Evolutionary conservation across 92 coral and sea anemone genomes (phyloP).

Genomic region (Palythoa caribaeorum): DNA sequence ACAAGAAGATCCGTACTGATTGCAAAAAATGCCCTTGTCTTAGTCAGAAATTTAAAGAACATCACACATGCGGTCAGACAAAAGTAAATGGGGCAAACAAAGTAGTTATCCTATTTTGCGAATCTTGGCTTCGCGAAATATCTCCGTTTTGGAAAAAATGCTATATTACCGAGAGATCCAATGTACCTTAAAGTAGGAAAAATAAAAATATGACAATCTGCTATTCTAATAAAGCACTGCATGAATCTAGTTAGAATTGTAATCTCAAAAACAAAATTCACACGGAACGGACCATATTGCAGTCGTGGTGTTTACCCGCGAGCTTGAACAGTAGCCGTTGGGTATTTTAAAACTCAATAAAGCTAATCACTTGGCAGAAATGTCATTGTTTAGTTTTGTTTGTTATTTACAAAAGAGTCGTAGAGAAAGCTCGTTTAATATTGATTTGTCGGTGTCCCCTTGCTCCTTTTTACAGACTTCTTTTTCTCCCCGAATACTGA

Average conservation of each 20-base stretch:
- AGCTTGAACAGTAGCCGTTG: not conserved
- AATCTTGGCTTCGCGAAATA: not conserved
- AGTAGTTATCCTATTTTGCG: not conserved
- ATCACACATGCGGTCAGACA: too few relatives aligned
- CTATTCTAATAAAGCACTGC: not conserved
- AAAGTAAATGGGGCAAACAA: not conserved
- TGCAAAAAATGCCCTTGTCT: not conserved
- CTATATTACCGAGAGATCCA: not conserved
- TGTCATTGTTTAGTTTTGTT: too few relatives aligned
- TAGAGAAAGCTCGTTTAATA: too few relatives aligned
- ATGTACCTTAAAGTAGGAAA: too few relatives aligned
- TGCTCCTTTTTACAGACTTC: too few relatives aligned
- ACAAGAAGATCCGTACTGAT: too few relatives aligned
- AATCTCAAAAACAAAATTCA: not conserved
- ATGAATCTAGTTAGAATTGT: not conserved
- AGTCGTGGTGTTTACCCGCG: not conserved
- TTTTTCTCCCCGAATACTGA: too few relatives aligned
- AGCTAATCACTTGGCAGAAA: too few relatives aligned
- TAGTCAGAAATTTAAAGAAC: too few relatives aligned
- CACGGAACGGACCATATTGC: not conserved
- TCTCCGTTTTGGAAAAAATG: not conserved
- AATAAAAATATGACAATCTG: not conserved
- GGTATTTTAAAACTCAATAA: not conserved
- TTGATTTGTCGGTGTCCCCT: too few relatives aligned
- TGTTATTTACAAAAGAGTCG: too few relatives aligned